Evolutionary conservation across 2,113 vertebrate species (phyloP).

Genomic region (Salvator merianae): DNA sequence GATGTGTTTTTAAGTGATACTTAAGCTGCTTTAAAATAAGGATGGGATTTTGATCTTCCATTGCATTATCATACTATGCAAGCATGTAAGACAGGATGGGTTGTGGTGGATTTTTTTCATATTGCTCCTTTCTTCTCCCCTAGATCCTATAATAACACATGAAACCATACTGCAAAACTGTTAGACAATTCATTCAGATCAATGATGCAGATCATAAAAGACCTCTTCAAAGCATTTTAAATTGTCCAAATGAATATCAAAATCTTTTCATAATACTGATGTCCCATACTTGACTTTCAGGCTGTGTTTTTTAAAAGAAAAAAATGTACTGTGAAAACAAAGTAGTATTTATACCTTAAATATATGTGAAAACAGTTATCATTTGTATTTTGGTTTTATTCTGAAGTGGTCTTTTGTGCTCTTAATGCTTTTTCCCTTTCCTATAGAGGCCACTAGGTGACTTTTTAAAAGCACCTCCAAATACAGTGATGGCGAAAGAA

Average conservation of each 20-base stretch:
- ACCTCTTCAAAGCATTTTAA: slow-evolving; percentile 31
- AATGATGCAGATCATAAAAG: slow-evolving; percentile 34
- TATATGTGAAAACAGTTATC: slow-evolving; percentile 74
- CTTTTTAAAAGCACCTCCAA: not conserved
- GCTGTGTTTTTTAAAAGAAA: slow-evolving; percentile 63
- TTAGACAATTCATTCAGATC: slow-evolving; percentile 41
- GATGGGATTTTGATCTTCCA: slow-evolving; percentile 72
- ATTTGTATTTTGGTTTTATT: slow-evolving; percentile 74
- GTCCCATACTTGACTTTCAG: slow-evolving; percentile 68
- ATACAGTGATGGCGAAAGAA: not conserved
- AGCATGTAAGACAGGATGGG: slow-evolving; percentile 50
- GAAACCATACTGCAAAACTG: slow-evolving; percentile 17
- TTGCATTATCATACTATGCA: slow-evolving; percentile 77
- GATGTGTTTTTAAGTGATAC: slow-evolving; percentile 77
- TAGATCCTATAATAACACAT: slow-evolving; percentile 14
- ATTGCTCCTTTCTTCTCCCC: slow-evolving; percentile 27
- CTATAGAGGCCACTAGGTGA: slow-evolving; percentile 54
- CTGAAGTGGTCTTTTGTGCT: slow-evolving; percentile 57
- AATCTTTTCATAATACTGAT: slow-evolving; percentile 52
- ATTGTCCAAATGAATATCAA: slow-evolving; percentile 55
- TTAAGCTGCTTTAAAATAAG: slow-evolving; percentile 76
- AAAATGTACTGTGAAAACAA: slow-evolving; percentile 78
- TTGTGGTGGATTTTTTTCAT: not conserved
- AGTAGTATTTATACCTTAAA: slow-evolving; percentile 83
- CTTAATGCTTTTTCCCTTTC: slow-evolving; percentile 29